Evolutionary conservation across 2,888 invertebrate genomes (phyloP).

Genomic region (Nipponacmea schrenckii): DNA sequence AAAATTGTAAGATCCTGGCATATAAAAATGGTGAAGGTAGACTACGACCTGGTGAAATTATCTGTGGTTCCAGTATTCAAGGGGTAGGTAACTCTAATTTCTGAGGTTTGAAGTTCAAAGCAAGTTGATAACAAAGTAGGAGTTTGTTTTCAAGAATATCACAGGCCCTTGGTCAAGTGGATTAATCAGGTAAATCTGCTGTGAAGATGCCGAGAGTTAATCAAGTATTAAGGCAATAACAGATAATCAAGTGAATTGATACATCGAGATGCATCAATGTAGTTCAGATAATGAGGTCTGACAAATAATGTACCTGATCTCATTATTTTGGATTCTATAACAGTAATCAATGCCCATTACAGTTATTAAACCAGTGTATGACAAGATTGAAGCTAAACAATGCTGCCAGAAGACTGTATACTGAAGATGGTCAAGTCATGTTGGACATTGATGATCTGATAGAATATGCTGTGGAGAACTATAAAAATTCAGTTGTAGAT

Average conservation of each 20-base stretch:
- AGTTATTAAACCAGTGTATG: constrained; percentile 65
- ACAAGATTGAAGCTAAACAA: constrained; percentile 55
- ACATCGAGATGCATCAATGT: too few species aligned
- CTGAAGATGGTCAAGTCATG: constrained; percentile 61
- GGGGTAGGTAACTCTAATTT: constrained; percentile 53
- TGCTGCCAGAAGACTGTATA: constrained; percentile 62
- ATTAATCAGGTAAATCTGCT: too few species aligned
- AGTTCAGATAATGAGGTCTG: too few species aligned
- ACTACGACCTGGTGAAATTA: constrained; percentile 57
- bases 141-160: not conserved
- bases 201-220: too few species aligned
- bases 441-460: constrained; percentile 64
- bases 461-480: constrained; percentile 56
- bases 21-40: constrained; percentile 67
- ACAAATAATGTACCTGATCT: too few species aligned
- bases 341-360: constrained; percentile 10
- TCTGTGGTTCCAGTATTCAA: constrained; percentile 64
- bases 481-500: constrained; percentile 52
- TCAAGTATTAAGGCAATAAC: too few species aligned
- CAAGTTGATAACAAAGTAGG: too few species aligned
- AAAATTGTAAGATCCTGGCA: constrained; percentile 62
- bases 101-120: too few species aligned
- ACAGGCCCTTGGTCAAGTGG: too few species aligned
- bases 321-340: too few species aligned
- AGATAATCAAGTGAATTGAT: too few species aligned